Evolutionary conservation across 2,888 invertebrate genomes (phyloP), one percentile per base, ranked within the genome.

Genomic region (Lottia gigantea): DNA sequence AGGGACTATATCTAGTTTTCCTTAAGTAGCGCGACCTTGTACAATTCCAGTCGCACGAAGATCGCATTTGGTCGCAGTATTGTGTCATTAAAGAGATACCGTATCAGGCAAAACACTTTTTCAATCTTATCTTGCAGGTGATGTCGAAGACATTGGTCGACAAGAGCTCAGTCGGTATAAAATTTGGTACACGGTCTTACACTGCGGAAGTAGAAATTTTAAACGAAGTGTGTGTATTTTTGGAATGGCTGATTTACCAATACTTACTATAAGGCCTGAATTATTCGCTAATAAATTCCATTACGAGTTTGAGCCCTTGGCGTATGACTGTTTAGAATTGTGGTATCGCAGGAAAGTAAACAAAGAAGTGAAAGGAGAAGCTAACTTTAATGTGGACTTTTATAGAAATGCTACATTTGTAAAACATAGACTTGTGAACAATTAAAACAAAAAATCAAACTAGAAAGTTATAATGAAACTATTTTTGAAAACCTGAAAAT

Each of bases 221-320:
- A 78, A 80, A n/a, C 73, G 82, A 25, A 79, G 79, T 0, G 76
- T 84, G 16, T 84, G 84, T 66, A 74, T 83, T 1, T 83, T 77
- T 63, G 81, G 81, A 2, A 67, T 83, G 2, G 70, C 71, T 7
- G 83, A 83, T 62, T 70, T 80, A 26, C 73, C 73, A 0, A 74
- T 77, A 75, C 73, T 84, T 46, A 67, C 72, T 16, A 64, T 64
- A 15, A 62, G 79, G 11, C 69, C 55, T 14, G 78, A 79, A 63
- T 67, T 84, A 15, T 80, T 84, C 64, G 82, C 80, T 12, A 84
- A 84, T 68, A 84, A 84, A 72, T 85, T 84, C 68, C 73, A 80
- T 67, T 61, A 74, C 25, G 75, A 74, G 4, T 79, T 70, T 55
- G 73, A 83, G 31, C 76, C 78, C 62, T 66, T 81, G 7, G 76